Evolutionary conservation across 1,140 invertebrate genomes (phyloP).

Genomic region (Ectropis grisescens): DNA sequence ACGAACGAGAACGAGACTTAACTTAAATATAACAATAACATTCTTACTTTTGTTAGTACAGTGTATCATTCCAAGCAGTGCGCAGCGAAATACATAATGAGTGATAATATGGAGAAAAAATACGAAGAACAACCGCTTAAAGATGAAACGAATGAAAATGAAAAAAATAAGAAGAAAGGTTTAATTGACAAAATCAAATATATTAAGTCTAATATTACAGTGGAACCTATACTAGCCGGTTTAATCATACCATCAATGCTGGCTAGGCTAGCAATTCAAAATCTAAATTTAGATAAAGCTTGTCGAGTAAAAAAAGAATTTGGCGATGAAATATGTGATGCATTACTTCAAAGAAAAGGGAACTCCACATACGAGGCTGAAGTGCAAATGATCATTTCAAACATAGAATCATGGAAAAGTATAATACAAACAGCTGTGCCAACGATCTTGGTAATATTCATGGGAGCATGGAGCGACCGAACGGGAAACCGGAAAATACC

Average conservation of each 20-base stretch:
- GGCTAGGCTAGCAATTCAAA: conserved; percentile 66
- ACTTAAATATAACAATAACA: no score
- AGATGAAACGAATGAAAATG: conserved; percentile 13
- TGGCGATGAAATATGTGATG: conserved; percentile 66
- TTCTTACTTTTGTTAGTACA: no score
- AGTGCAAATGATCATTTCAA: conserved; percentile 68
- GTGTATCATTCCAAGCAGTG: conserved; percentile 6
- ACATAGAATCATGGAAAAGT: conserved; percentile 70
- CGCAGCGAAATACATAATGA: no score
- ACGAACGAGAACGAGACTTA: no score
- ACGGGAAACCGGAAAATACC: conserved; percentile 73
- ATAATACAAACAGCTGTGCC: conserved; percentile 71
- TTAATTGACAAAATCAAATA: conserved; percentile 30
- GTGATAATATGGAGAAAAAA: conserved; percentile 10
- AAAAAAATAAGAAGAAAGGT: conserved; percentile 16
- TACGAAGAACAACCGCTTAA: conserved; percentile 37
- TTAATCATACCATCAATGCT: conserved; percentile 69
- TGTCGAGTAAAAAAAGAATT: conserved; percentile 71
- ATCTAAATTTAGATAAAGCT: conserved; percentile 74
- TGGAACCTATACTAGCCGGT: conserved; percentile 70
- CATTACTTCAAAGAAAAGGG: conserved; percentile 50
- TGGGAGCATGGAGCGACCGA: conserved; percentile 75
- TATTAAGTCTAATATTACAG: conserved; percentile 57
- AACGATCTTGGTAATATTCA: conserved; percentile 69
- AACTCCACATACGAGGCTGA: conserved; percentile 63